Evolutionary conservation across 2,797 vertebrate species (phyloP), one percentile per base, ranked within the genome.

Genomic region (Tadarida brasiliensis): DNA sequence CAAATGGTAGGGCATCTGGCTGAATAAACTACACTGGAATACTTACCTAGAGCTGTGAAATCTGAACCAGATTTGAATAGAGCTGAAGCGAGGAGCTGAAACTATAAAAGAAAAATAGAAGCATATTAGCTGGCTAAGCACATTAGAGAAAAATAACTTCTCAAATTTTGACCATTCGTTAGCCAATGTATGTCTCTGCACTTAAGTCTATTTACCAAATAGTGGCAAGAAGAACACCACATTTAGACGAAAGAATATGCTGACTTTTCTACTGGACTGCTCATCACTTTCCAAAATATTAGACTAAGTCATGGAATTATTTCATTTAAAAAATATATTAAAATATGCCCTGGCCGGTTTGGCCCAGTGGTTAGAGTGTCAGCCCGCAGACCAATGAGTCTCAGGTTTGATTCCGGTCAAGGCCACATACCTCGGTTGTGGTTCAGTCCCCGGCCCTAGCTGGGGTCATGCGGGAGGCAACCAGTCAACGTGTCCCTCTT

Each of bases 11-110:
- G 61, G 61, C 68, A 86, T 39, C 70, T 91, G 28, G 57, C 11
- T 57, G 5, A 67, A 93, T 28, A n/a, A 83, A 96, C 61, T 57
- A 87, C 12, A 73, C 9, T 35, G 59, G n/a, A 63, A 68, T 90
- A 98, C 99, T 99, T 98, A 99, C 99, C 99, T 33, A 99, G 98
- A 94, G 99, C 99, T 97, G 99, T 99, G 98, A 99, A 99, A 98
- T 99, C 99, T 0, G 99, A 99, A 98, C 99, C 99, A 97, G 99
- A 99, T 98, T 99, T 99, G 98, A 99, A 99, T 73, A 99, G 99
- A 3, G 99, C 99, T 5, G 99, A 99, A 91, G 99, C 99, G 92
- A 99, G 99, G 65, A 99, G 99, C 98, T 99, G 99, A 97, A 99
- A 99, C 99, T 99, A 98, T 92, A 91, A 57, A 88, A 97, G 85